Base-by-base conservation (phyloP, 2,113 vertebrate genomes). In the Willisornis vidua region DNA sequence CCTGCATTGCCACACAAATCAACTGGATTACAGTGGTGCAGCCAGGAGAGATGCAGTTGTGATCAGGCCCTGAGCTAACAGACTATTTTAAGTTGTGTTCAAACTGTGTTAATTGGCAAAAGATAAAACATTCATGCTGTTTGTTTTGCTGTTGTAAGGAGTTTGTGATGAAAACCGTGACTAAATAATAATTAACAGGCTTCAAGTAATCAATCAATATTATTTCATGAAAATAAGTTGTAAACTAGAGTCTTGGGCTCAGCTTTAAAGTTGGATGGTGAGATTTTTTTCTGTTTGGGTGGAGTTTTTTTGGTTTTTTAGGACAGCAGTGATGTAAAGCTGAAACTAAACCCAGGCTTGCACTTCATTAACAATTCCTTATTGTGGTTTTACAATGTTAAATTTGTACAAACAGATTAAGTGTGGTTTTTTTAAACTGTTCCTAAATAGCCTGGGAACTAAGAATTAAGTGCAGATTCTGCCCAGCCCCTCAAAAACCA, bases 381-480 rank as follows among this genome's bases (percentile, higher is more conserved):
- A 95, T 89, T 97, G 95, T 96, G 94, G 90, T 97, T 97, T 96
- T 97, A 94, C 89, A 84, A 94, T 92, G 95, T 93, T 77, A 97
- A 93, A 95, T 96, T 97, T 97, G 93, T 97, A 97, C 94, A 97
- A 97, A 98, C 97, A 98, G 96, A 97, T 97, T 97, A 97, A 95
- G 66, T 82, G 93, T 96, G 94, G 41, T 14, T 97, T 98, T 90
- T 97, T 97, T 96, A 96, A 97, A 95, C 90, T 96, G 94, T 95
- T 98, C 96, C 97, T 96, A 97, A 97, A 97, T 94, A 97, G 96
- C 95, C 95, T 98, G 97, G 94, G 97, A 98, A 98, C 93, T 90
- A 97, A 93, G 97, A 97, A 97, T 98, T 97, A 98, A 97, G 89
- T 72, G 82, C 85, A 94, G 79, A 96, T 97, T 97, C 97, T 97